phyloP scores from a whole-genome alignment of 1,140 invertebrate species.

The Hyphantria cunea region DNA sequence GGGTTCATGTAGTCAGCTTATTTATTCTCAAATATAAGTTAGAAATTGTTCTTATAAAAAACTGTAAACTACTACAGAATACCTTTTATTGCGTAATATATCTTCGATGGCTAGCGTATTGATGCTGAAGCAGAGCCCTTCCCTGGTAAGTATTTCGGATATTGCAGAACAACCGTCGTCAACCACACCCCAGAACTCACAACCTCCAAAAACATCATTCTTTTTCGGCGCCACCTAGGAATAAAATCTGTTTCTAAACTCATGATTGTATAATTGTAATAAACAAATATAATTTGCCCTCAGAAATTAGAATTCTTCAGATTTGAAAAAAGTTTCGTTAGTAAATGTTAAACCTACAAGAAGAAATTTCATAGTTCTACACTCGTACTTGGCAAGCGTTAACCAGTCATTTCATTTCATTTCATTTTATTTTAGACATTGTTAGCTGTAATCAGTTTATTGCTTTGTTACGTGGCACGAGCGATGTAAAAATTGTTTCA shows the following conservation, averaged over 20 bases:
- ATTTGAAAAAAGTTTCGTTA: too few relatives aligned
- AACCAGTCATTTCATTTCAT: too few relatives aligned
- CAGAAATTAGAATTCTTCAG: too few relatives aligned
- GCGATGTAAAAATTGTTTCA: too few relatives aligned
- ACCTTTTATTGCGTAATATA: background rate
- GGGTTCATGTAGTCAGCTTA: background rate
- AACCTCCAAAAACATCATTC: background rate
- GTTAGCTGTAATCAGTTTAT: too few relatives aligned
- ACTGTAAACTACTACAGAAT: background rate
- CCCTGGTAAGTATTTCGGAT: background rate
- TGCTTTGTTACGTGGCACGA: too few relatives aligned
- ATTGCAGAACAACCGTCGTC: background rate
- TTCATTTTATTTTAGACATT: too few relatives aligned
- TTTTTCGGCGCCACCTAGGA: background rate
- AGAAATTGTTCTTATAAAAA: background rate
- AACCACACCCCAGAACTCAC: background rate
- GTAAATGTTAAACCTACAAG: too few relatives aligned
- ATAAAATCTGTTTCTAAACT: background rate
- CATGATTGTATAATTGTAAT: too few relatives aligned
- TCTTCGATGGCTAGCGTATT: background rate
- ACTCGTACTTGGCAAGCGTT: too few relatives aligned
- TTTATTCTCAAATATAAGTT: background rate
- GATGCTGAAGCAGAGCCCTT: background rate
- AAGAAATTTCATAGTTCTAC: too few relatives aligned
- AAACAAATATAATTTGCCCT: too few relatives aligned